phyloP scores from a whole-genome alignment of 64 coral and sea anemone genomes.

The Pocillopora verrucosa region DNA sequence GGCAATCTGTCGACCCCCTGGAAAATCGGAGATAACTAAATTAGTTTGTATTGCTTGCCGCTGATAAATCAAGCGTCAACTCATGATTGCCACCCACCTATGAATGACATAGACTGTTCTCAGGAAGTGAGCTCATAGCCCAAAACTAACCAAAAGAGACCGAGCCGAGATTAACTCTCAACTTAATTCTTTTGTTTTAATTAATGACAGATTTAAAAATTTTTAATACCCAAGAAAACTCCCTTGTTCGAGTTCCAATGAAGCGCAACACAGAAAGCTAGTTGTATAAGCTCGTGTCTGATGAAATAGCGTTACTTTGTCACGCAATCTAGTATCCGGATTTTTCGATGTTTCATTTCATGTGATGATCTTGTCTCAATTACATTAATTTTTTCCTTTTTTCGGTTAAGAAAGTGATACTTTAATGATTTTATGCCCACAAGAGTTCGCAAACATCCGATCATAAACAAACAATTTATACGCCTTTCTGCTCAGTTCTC shows the following conservation, averaged over 20 bases:
- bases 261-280: not conserved
- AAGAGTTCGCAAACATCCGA: conserved; percentile 9
- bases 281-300: not conserved
- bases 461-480: conserved; percentile 10
- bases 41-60: not conserved
- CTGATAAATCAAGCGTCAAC: not conserved
- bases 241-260: no score
- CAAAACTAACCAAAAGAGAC: not conserved
- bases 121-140: not conserved
- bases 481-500: not conserved
- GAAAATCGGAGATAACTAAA: not conserved
- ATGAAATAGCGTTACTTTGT: conserved; percentile 10
- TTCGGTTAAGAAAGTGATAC: not conserved
- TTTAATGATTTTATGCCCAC: not conserved
- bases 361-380: not conserved
- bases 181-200: no score
- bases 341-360: not conserved
- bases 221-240: not conserved
- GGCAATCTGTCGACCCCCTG: not conserved
- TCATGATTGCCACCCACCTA: not conserved
- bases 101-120: not conserved
- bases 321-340: conserved; percentile 4
- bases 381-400: not conserved
- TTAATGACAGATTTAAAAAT: not conserved
- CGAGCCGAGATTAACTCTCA: not conserved